A percentile compares a stretch with the other conserved stretches of the same genome.
These are phyloP conservation scores for Anastrepha obliqua DNA, from an alignment of 1,140 invertebrate genomes.

Conservation along the genomic window DNA sequence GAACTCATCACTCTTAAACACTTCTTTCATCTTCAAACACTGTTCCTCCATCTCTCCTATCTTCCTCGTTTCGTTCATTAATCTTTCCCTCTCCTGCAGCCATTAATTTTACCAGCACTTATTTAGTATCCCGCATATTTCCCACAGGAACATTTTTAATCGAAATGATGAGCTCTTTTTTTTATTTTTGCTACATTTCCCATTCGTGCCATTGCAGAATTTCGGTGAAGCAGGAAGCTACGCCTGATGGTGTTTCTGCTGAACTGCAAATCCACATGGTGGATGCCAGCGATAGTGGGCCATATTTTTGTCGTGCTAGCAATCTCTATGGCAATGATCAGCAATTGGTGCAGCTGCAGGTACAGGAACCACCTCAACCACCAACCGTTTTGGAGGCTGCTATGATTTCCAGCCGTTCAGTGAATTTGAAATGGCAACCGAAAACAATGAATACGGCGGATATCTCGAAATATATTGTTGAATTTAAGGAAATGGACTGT, in stretches of 20 bases:
- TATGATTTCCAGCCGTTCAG: slow-evolving; percentile 82
- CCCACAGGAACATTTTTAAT: not conserved
- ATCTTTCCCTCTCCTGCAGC: not conserved
- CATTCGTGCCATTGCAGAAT: slow-evolving; percentile 75
- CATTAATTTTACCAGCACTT: slow-evolving; percentile 21
- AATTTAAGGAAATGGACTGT: slow-evolving; percentile 81
- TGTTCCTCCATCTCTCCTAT: not conserved
- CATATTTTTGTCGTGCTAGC: slow-evolving; percentile 88
- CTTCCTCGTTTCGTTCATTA: slow-evolving; percentile 16
- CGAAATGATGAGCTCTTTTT: slow-evolving; percentile 11
- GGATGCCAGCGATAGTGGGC: slow-evolving; percentile 84
- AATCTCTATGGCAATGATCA: slow-evolving; percentile 90
- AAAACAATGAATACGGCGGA: slow-evolving; percentile 81
- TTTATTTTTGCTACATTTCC: slow-evolving; percentile 27
- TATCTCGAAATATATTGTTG: slow-evolving; percentile 84
- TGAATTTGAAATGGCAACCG: slow-evolving; percentile 86
- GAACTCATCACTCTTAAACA: slow-evolving; percentile 53
- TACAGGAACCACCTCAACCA: slow-evolving; percentile 86
- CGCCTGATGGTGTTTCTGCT: slow-evolving; percentile 81
- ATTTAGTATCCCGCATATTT: slow-evolving; percentile 51
- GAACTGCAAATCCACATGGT: slow-evolving; percentile 84
- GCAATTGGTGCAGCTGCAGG: slow-evolving; percentile 85
- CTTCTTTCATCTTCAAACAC: not conserved
- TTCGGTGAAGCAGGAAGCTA: slow-evolving; percentile 81
- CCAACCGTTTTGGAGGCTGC: slow-evolving; percentile 82